Base-by-base conservation (phyloP, 1,140 invertebrate species). In the Zaprionus ghesquierei region DNA sequence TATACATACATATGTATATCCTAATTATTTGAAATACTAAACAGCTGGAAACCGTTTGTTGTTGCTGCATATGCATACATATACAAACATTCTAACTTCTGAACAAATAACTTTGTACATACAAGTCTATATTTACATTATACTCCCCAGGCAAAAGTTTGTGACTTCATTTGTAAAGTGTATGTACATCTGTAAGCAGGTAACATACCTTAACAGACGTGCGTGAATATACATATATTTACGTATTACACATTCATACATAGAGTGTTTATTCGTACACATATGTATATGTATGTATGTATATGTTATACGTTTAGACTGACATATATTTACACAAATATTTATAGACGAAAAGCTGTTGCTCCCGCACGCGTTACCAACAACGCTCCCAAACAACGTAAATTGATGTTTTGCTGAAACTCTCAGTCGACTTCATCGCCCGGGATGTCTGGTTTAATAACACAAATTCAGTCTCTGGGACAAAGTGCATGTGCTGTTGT, bases 401-500 rank as follows among this genome's bases (percentile, higher is more conserved):
- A 33, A 12, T 33, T 29, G 18, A 46, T 20, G 58, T 60, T 49
- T 49, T 46, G 51, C 20, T 62, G 29, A 23, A 18, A 20, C 59
- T 69, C 38, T 46, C 31, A 29, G 60, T 61, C 53, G 69, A 41
- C 73, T 44, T 64, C 63, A 53, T 58, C 60, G 3, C 18, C 3
- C 29, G 46, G 33, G 58, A 31, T 38, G 69, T 46, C 38, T 33
- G 46, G 50, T 53, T n/a, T n/a, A n/a, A 73, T 50, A 44, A 49
- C 78, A 41, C 41, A 44, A 64, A 55, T 53, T 56, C 69, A 58
- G 49, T 55, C 66, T 62, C 60, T 75, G 63, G 81, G 75, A 76
- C 81, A 86, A 86, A 86, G 82, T 87, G 53, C 82, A 74, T 31
- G 44, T 50, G 66, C 80, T 69, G 66, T 77, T 77, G 60, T 64